Evolutionary conservation across 2,113 vertebrate genomes (phyloP).

Genomic region (Leiothrix lutea): DNA sequence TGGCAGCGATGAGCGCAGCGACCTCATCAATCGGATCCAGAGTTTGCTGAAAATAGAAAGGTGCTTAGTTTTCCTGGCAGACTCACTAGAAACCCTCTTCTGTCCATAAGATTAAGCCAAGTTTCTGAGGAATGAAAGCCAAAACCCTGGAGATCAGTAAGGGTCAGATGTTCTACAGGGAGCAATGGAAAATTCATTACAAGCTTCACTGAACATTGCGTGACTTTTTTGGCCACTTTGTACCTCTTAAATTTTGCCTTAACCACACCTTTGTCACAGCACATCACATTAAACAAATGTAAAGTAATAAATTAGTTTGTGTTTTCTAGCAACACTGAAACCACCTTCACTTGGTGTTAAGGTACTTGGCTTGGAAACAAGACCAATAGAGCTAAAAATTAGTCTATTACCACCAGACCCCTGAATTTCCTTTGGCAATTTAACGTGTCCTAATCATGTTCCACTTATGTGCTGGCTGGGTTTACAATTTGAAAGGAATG

Average conservation of each 20-base stretch:
- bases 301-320: not conserved
- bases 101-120: slow-evolving; percentile 25
- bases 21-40: slow-evolving; percentile 91
- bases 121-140: slow-evolving; percentile 5
- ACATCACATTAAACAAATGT: not conserved
- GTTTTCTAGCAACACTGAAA: not conserved
- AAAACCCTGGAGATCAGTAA: slow-evolving; percentile 9
- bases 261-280: not conserved
- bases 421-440: not conserved
- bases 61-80: slow-evolving; percentile 26
- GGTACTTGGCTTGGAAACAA: not conserved
- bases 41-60: slow-evolving; percentile 82
- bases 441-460: not conserved
- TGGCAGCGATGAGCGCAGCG: slow-evolving; percentile 91
- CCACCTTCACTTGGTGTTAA: not conserved
- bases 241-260: not conserved
- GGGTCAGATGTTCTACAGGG: slow-evolving; percentile 1
- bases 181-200: slow-evolving; percentile 35
- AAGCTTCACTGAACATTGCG: not conserved
- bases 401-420: not conserved
- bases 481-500: not conserved
- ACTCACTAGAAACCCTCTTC: slow-evolving; percentile 5
- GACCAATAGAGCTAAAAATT: not conserved
- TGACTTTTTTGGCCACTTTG: not conserved
- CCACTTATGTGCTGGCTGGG: accelerated